These are phyloP conservation scores for Candidula unifasciata DNA, from an alignment of 2,888 invertebrate species.

Conservation along the genomic window DNA sequence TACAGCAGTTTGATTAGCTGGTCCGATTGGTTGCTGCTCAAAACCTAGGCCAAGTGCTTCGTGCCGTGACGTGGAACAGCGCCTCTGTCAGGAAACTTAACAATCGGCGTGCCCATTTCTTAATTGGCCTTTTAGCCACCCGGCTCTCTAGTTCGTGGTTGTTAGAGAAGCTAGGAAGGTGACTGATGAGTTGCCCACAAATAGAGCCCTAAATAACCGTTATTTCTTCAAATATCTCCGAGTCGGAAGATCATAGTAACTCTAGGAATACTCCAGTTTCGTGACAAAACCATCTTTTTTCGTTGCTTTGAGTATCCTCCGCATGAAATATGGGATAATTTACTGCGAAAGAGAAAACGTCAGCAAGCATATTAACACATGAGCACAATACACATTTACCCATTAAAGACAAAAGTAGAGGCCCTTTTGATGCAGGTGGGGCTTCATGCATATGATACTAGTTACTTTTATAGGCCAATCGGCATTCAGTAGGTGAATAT, in stretches of 20 bases:
- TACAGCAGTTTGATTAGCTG: slow-evolving; percentile 37
- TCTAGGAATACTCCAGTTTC: neutral
- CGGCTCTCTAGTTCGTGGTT: slow-evolving; percentile 21
- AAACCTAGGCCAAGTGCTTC: slow-evolving; percentile 28
- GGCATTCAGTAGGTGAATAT: too few species aligned
- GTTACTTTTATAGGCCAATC: too few species aligned
- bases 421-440: too few species aligned
- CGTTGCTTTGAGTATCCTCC: neutral
- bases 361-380: too few species aligned
- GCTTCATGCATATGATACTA: too few species aligned
- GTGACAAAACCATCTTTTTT: neutral
- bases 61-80: slow-evolving; percentile 20
- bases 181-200: slow-evolving; percentile 32
- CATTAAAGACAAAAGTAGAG: too few species aligned
- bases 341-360: neutral
- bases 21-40: slow-evolving; percentile 34
- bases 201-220: slow-evolving; percentile 31
- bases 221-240: slow-evolving; percentile 26
- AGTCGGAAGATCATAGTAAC: slow-evolving; percentile 11
- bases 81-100: slow-evolving; percentile 35
- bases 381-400: too few species aligned
- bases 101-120: slow-evolving; percentile 44
- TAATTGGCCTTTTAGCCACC: slow-evolving; percentile 49
- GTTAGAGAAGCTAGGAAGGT: slow-evolving; percentile 7
- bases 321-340: neutral